These are phyloP conservation scores for Oikopleura vanhoeffeni DNA, from an alignment of 23 tunicate species.

Conservation along the genomic window DNA sequence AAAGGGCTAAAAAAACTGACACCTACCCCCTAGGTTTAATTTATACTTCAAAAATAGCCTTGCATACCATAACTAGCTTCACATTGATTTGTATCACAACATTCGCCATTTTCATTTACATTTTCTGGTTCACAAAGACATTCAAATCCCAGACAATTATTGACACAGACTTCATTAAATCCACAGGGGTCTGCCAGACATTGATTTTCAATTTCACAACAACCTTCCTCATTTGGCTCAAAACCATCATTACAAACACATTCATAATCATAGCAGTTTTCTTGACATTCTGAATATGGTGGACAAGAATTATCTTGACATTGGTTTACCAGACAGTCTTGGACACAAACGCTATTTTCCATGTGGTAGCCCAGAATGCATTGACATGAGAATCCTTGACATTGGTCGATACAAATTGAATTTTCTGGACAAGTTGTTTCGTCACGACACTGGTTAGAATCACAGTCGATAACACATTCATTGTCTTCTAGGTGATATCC, in stretches of 20 bases:
- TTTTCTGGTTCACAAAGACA: neutral
- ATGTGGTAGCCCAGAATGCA: neutral
- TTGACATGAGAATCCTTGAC: neutral
- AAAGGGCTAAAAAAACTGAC: too few relatives aligned
- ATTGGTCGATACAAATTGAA: neutral
- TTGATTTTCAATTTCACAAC: neutral
- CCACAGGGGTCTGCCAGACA: neutral
- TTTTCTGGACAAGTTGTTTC: neutral
- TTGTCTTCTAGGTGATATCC: neutral
- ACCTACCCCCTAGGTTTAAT: too few relatives aligned
- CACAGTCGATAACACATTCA: neutral
- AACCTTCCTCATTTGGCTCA: too few relatives aligned
- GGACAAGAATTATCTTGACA: too few relatives aligned
- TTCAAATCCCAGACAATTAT: neutral
- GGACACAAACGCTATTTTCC: neutral
- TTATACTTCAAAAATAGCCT: too few relatives aligned
- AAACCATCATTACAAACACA: too few relatives aligned
- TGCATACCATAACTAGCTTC: too few relatives aligned
- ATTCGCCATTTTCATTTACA: neutral
- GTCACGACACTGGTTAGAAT: neutral
- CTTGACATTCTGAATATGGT: too few relatives aligned
- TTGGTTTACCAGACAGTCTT: neutral
- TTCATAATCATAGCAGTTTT: too few relatives aligned
- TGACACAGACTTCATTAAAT: neutral
- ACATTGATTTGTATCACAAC: neutral